These are phyloP conservation scores for Callionymus lyra DNA, from an alignment of 2,113 vertebrate genomes.

Conservation along the genomic window DNA sequence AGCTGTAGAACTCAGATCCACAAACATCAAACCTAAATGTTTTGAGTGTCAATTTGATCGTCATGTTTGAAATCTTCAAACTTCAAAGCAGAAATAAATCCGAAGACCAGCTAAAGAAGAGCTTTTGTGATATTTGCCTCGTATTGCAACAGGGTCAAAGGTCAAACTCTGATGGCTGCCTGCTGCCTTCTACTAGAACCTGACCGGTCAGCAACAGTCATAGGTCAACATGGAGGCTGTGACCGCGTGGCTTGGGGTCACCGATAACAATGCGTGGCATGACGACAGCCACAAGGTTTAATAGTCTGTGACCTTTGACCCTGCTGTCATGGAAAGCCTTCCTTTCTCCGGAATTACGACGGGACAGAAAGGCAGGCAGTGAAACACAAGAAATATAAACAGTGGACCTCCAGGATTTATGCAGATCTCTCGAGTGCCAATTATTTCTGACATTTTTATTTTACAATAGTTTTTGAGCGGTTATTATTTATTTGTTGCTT, in stretches of 20 bases:
- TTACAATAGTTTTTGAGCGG: too few species aligned
- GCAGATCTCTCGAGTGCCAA: too few species aligned
- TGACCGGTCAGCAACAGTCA: slow-evolving; percentile 40
- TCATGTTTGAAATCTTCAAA: background rate
- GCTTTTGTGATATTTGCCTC: slow-evolving; percentile 29
- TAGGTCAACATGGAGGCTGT: slow-evolving; percentile 35
- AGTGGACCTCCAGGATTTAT: too few species aligned
- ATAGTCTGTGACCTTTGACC: slow-evolving; percentile 51
- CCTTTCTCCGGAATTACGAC: slow-evolving; percentile 39
- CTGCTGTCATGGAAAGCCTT: slow-evolving; percentile 25
- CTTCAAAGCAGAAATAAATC: background rate
- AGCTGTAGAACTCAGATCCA: too few species aligned
- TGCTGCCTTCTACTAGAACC: slow-evolving; percentile 32
- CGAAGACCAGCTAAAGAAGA: background rate
- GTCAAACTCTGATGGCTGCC: slow-evolving; percentile 29
- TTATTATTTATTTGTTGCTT: too few species aligned
- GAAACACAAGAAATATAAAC: too few species aligned
- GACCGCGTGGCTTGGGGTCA: slow-evolving; percentile 49
- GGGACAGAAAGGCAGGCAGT: background rate
- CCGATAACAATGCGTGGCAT: slow-evolving; percentile 38
- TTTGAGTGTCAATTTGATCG: background rate
- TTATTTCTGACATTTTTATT: too few species aligned
- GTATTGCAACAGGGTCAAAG: slow-evolving; percentile 31
- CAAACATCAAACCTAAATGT: background rate
- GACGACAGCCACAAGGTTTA: slow-evolving; percentile 52